Evolutionary conservation across 2,797 vertebrate genomes (phyloP), one percentile per base, ranked within the genome.

Genomic region (Ptychobarbus kaznakovi): DNA sequence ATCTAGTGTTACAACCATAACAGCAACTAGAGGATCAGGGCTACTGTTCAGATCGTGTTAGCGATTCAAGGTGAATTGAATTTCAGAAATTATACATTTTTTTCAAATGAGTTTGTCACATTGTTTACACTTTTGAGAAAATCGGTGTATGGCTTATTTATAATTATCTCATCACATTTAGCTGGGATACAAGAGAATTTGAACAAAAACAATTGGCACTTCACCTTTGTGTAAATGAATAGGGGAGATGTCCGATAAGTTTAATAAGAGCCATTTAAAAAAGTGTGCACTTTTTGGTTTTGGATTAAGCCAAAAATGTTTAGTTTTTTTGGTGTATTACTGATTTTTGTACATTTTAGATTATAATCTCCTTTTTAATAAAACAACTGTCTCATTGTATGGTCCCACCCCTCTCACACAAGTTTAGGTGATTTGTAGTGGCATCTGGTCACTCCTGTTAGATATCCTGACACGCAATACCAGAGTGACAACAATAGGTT

Each of bases 361-460:
- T 6, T 28, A 15, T 32, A 3, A 74, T 32, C 25, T 74, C 46
- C 9, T 12, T 51, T 75, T 10, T 20, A 75, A 51, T 75, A 53
- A 35, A 75, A 75, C 16, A 18, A 18, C 56, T 9, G 1, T 44
- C 32, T 44, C 56, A 18, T 28, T 25, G 12, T 49, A 15, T 44
- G 11, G 69, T n/a, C 58, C 44, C 69, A 65, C 25, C 42, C 38
- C 44, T 61, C 32, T 44, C 25, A 63, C 79, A 76, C 46, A 61
- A 40, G 68, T 65, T 79, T 46, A 72, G 78, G 12, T 82, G 85
- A 85, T 85, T 87, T 80, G 69, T 89, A 65, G 75, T 63, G 86
- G 80, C 89, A 86, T 86, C 85, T 89, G 87, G 82, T 87, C 46
- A 51, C 77, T 76, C 79, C 86, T 79, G 77, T 89, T 81, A 84